phyloP scores from a whole-genome alignment of 2,888 invertebrate genomes.

The Archaeoteleia sp. region DNA sequence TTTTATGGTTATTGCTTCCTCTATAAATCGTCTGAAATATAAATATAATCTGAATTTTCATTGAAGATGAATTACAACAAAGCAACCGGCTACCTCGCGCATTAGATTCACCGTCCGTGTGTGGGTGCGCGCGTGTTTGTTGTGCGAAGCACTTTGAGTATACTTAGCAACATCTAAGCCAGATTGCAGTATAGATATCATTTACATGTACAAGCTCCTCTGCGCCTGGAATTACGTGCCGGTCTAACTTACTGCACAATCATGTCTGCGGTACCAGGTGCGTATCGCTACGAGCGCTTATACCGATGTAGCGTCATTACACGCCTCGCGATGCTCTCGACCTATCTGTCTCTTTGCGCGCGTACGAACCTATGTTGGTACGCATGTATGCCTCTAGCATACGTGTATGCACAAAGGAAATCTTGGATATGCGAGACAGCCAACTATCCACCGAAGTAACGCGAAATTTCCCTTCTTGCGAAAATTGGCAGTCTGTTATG shows the following conservation, averaged over 20 bases:
- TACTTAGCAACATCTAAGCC: constrained; percentile 2
- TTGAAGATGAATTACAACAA: too few species aligned
- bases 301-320: constrained; percentile 5
- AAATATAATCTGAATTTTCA: too few species aligned
- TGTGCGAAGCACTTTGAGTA: background rate
- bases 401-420: constrained; percentile 1
- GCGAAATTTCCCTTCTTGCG: constrained; percentile 24
- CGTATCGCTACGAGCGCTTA: constrained; percentile 2
- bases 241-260: constrained; percentile 31
- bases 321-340: constrained; percentile 18
- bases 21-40: too few species aligned
- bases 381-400: constrained; percentile 1
- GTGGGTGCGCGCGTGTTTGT: too few species aligned
- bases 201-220: constrained; percentile 32
- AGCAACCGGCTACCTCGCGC: too few species aligned
- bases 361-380: constrained; percentile 4
- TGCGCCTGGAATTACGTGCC: constrained; percentile 5
- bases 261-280: constrained; percentile 7
- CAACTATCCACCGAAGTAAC: constrained; percentile 9
- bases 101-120: too few species aligned
- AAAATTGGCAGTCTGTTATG: constrained; percentile 26
- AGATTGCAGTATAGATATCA: constrained; percentile 36
- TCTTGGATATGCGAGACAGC: too few species aligned
- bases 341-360: constrained; percentile 21
- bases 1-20: too few species aligned